Evolutionary conservation across 2,888 invertebrate species (phyloP).

Genomic region (Hyles lineata): DNA sequence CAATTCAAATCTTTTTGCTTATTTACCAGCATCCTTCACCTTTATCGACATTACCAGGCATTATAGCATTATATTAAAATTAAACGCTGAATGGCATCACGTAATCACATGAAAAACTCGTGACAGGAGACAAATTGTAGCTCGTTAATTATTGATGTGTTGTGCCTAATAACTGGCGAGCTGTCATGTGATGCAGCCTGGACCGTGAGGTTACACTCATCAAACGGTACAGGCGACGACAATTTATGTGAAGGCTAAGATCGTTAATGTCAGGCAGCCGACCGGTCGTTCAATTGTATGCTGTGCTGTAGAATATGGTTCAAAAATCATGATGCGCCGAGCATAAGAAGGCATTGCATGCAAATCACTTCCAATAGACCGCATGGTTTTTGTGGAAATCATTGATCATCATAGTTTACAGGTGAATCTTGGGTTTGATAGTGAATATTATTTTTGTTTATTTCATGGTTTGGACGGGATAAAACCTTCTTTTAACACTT

Average conservation of each 20-base stretch:
- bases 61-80: constrained; percentile 4
- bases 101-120: constrained; percentile 17
- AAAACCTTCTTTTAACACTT: too few species aligned
- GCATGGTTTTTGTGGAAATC: too few species aligned
- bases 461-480: too few species aligned
- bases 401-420: too few species aligned
- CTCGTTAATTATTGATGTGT: constrained; percentile 2
- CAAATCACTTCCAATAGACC: too few species aligned
- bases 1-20: background rate
- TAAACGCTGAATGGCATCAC: background rate
- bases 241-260: background rate
- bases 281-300: too few species aligned
- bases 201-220: constrained; percentile 4
- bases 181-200: constrained; percentile 1
- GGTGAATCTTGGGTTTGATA: too few species aligned
- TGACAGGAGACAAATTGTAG: constrained; percentile 22
- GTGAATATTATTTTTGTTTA: too few species aligned
- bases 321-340: too few species aligned
- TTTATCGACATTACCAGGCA: background rate
- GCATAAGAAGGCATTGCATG: too few species aligned
- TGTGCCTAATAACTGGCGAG: background rate
- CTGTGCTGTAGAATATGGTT: too few species aligned
- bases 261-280: too few species aligned
- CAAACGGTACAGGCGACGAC: constrained; percentile 5
- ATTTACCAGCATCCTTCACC: constrained; percentile 1